Conservation (phyloP, 2,113 vertebrate genomes). For the Chiloscyllium plagiosum region DNA sequence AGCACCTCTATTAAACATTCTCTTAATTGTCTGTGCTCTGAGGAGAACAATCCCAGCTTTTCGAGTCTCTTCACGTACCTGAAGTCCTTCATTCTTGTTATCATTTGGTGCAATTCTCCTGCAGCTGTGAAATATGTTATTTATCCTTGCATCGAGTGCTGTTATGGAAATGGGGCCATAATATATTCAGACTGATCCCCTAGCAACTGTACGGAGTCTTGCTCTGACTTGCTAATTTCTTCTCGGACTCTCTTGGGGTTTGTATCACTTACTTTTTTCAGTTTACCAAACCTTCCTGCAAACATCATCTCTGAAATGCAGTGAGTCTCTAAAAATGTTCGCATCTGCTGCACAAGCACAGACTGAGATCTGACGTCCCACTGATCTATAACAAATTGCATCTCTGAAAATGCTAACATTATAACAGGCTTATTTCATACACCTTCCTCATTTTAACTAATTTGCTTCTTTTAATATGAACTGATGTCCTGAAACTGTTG, state of each 20-base stretch:
- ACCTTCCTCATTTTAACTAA: neutral
- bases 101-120: neutral
- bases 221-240: conserved; percentile 12
- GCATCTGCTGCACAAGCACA: neutral
- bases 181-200: neutral
- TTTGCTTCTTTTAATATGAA: neutral
- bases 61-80: neutral
- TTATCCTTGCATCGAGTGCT: neutral
- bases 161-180: neutral
- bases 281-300: neutral
- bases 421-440: neutral
- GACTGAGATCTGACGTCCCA: neutral
- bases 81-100: neutral
- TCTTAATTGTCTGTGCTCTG: neutral
- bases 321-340: neutral
- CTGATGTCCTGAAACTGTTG: neutral
- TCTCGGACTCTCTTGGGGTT: neutral
- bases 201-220: neutral
- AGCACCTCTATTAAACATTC: neutral
- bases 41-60: neutral
- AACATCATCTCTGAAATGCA: neutral
- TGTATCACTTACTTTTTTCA: neutral
- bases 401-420: neutral
- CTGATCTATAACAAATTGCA: conserved; percentile 4
- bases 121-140: neutral